Percentiles rank a stretch among this genome's conserved stretches.
phyloP scores from a whole-genome alignment of 2,113 vertebrate genomes.

The Mustelus asterias region DNA sequence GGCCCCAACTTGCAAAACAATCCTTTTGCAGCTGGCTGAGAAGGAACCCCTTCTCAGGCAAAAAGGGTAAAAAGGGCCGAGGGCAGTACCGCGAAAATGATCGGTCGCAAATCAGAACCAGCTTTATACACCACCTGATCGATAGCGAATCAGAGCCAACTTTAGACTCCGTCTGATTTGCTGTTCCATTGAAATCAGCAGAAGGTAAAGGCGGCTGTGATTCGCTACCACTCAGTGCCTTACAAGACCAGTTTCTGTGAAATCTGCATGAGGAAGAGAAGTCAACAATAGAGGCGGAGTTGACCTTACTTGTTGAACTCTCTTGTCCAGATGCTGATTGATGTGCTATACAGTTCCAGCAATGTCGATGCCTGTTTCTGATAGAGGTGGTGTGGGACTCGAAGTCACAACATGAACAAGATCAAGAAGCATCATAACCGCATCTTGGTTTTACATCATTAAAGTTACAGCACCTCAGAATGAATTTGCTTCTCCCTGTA shows the following conservation, averaged over 20 bases:
- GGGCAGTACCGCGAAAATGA: neutral
- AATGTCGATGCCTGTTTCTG: neutral
- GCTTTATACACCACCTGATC: no score
- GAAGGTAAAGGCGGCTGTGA: neutral
- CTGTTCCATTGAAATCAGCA: neutral
- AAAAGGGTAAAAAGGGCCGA: neutral
- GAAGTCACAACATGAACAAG: neutral
- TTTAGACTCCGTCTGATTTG: neutral
- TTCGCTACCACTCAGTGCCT: neutral
- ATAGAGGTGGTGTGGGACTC: no score
- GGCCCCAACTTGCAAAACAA: neutral
- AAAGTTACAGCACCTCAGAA: neutral
- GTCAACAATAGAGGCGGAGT: neutral
- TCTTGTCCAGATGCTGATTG: neutral
- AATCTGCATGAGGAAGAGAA: neutral
- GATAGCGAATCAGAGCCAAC: neutral
- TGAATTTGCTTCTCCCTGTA: neutral
- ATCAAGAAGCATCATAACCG: neutral
- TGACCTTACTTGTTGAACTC: neutral
- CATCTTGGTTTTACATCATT: neutral
- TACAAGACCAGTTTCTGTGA: neutral
- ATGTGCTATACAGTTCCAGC: neutral
- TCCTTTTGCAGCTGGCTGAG: neutral
- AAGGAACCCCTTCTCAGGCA: no score
- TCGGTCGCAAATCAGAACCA: neutral